Conservation (phyloP, 2,113 vertebrate genomes). For the Himantopus leucocephalus region DNA sequence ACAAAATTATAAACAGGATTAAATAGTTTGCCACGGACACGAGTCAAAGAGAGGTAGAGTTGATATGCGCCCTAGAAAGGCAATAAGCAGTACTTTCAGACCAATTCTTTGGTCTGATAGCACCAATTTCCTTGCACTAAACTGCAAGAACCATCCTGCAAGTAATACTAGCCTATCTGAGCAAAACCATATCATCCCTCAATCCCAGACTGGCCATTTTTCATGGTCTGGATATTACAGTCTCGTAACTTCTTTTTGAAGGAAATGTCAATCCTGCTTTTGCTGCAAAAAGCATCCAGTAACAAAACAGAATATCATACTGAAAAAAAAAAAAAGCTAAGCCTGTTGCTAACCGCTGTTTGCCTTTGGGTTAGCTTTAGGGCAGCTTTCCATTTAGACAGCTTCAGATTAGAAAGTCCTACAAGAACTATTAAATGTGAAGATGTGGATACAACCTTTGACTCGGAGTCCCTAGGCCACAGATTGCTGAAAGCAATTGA, state of each 20-base stretch:
- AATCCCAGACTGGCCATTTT: not conserved
- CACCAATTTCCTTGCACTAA: not conserved
- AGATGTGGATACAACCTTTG: not conserved
- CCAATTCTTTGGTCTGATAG: not conserved
- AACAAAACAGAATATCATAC: not conserved
- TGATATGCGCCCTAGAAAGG: not conserved
- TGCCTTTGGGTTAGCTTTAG: not conserved
- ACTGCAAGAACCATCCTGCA: not conserved
- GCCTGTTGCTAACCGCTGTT: not conserved
- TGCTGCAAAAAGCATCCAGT: not conserved
- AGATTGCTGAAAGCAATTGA: not conserved
- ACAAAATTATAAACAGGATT: not conserved
- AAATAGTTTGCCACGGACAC: not conserved
- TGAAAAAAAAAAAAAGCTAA: not conserved
- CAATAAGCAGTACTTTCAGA: not conserved
- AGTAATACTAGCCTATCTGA: not conserved
- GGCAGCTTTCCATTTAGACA: not conserved
- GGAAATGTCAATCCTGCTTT: not conserved
- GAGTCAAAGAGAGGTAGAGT: not conserved
- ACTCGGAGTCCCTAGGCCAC: not conserved
- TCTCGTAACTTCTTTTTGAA: not conserved
- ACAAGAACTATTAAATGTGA: not conserved
- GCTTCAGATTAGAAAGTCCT: not conserved
- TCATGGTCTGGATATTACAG: not conserved
- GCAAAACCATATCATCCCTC: not conserved